phyloP scores from a whole-genome alignment of 2,113 vertebrate species.

The Prionailurus viverrinus region DNA sequence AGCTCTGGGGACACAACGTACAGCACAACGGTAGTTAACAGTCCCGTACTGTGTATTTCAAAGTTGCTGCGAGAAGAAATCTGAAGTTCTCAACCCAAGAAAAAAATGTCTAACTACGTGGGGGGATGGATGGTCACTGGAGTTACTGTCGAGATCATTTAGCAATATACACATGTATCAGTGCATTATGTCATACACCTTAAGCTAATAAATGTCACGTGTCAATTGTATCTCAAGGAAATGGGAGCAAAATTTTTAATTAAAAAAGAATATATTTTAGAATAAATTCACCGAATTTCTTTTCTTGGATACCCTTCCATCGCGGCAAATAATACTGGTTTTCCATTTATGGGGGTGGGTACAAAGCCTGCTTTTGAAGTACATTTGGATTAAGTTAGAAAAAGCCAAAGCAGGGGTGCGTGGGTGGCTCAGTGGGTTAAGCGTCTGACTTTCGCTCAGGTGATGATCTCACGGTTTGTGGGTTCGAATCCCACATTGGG shows the following conservation, averaged over 20 bases:
- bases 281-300: not conserved
- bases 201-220: not conserved
- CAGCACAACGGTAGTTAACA: not conserved
- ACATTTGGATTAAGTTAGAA: not conserved
- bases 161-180: not conserved
- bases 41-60: fast-evolving
- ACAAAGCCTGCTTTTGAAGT: not conserved
- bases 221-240: not conserved
- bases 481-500: too few relatives aligned
- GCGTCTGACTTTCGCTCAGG: too few relatives aligned
- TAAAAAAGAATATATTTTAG: not conserved
- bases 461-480: too few relatives aligned
- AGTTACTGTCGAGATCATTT: not conserved
- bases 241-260: not conserved
- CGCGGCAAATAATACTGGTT: not conserved
- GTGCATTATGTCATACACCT: too few relatives aligned
- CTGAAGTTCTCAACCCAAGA: not conserved
- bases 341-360: not conserved
- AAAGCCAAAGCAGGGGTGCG: not conserved
- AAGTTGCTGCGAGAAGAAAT: not conserved
- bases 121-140: not conserved
- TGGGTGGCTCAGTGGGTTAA: too few relatives aligned
- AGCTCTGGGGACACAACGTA: fast-evolving
- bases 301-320: not conserved
- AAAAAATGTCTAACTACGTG: not conserved